Conservation (phyloP, 2,113 vertebrate genomes). For the Sterna hirundo region DNA sequence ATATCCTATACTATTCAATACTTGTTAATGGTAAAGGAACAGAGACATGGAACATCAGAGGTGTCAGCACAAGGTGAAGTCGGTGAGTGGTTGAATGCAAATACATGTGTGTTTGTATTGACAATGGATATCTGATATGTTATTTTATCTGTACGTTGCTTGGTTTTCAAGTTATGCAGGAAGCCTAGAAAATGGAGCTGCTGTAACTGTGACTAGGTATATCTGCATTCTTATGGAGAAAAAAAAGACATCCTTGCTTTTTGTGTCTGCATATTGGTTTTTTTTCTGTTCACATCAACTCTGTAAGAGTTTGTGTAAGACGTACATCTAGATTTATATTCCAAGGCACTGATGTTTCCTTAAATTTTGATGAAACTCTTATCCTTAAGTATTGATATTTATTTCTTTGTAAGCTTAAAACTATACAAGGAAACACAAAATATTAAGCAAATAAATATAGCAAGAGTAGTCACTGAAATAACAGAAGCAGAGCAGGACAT, state of each 20-base stretch:
- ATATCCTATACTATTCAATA: not conserved
- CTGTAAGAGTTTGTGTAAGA: not conserved
- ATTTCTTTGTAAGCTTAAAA: not conserved
- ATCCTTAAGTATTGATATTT: not conserved
- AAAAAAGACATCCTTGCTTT: not conserved
- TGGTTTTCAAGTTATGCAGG: not conserved
- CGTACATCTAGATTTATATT: not conserved
- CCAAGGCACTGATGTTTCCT: not conserved
- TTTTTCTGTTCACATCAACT: not conserved
- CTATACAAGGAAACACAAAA: not conserved
- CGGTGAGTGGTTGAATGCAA: not conserved
- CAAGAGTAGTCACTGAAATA: not conserved
- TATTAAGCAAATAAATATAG: not conserved
- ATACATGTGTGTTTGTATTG: not conserved
- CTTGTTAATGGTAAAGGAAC: not conserved
- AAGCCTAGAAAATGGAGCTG: not conserved
- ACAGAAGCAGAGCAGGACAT: not conserved
- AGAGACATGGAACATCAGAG: not conserved
- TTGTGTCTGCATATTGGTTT: not conserved
- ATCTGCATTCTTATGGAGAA: not conserved
- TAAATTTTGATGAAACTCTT: not conserved
- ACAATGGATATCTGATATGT: not conserved
- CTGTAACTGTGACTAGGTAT: not conserved
- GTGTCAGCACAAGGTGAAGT: not conserved
- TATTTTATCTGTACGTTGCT: not conserved